Conservation (phyloP, 2,113 vertebrate species). For the Eulemur macaco region DNA sequence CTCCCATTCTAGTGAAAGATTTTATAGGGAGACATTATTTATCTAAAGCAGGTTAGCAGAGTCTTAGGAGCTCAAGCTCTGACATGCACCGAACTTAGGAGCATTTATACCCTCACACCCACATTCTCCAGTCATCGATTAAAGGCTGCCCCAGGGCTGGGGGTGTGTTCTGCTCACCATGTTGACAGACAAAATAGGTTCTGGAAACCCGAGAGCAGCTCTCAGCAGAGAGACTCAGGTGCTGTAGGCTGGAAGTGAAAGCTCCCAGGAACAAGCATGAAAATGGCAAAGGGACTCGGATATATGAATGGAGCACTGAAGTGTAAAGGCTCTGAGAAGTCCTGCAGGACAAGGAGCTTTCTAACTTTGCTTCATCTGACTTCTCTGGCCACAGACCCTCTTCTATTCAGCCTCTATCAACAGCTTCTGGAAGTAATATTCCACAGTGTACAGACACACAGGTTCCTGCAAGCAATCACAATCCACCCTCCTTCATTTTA, state of each 20-base stretch:
- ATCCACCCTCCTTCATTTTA: no score
- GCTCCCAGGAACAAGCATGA: background rate
- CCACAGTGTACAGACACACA: fast-evolving
- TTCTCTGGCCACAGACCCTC: background rate
- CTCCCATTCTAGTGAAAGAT: background rate
- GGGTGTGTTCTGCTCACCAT: background rate
- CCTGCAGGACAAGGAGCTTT: background rate
- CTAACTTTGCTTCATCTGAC: background rate
- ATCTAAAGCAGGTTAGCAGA: fast-evolving
- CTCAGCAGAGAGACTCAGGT: background rate
- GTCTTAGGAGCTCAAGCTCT: background rate
- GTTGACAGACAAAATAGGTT: background rate
- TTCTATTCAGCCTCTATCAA: background rate
- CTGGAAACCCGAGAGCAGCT: background rate
- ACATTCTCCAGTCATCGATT: background rate
- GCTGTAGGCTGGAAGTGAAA: background rate
- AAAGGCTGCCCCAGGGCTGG: background rate
- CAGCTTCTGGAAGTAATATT: background rate
- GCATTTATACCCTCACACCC: background rate
- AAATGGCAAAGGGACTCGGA: background rate
- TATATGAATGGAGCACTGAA: background rate
- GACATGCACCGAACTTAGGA: background rate
- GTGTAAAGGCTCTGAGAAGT: background rate
- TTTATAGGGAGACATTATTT: background rate
- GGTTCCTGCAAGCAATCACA: background rate